Percentiles rank a stretch among this genome's conserved stretches.
Evolutionary conservation across 2,888 invertebrate genomes (phyloP).

Genomic region (Adela reaumurella): DNA sequence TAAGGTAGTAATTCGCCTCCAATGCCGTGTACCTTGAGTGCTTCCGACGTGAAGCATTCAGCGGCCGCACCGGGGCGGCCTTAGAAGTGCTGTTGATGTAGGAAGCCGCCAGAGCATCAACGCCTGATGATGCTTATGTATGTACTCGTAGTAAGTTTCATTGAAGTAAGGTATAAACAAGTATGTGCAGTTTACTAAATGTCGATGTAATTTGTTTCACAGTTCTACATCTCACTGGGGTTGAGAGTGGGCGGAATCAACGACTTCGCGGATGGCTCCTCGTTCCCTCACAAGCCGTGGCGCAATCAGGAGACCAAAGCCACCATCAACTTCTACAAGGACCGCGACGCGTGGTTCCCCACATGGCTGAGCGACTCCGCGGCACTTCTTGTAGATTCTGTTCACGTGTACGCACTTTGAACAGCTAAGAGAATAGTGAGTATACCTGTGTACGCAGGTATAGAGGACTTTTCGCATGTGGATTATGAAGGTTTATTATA

Average conservation of each 20-base stretch:
- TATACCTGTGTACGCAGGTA: too few species aligned
- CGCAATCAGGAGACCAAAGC: constrained; percentile 61
- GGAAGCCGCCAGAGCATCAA: constrained; percentile 24
- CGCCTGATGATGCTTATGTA: constrained; percentile 26
- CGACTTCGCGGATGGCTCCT: constrained; percentile 60
- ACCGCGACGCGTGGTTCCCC: constrained; percentile 51
- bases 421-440: too few species aligned
- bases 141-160: not conserved
- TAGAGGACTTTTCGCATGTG: too few species aligned
- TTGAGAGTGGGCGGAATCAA: constrained; percentile 76
- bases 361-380: constrained; percentile 63
- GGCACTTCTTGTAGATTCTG: constrained; percentile 61
- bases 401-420: constrained; percentile 61
- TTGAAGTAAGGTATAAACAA: not conserved
- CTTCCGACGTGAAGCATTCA: too few species aligned
- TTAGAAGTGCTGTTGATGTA: too few species aligned
- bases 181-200: not conserved
- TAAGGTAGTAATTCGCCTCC: too few species aligned
- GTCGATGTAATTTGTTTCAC: constrained; percentile 13
- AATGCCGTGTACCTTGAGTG: too few species aligned
- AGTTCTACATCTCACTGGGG: constrained; percentile 75
- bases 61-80: too few species aligned
- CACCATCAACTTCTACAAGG: constrained; percentile 63
- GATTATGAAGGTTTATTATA: too few species aligned
- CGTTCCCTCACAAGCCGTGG: constrained; percentile 67